phyloP scores from a whole-genome alignment of 2,113 vertebrate species.

The Eolophus roseicapilla region DNA sequence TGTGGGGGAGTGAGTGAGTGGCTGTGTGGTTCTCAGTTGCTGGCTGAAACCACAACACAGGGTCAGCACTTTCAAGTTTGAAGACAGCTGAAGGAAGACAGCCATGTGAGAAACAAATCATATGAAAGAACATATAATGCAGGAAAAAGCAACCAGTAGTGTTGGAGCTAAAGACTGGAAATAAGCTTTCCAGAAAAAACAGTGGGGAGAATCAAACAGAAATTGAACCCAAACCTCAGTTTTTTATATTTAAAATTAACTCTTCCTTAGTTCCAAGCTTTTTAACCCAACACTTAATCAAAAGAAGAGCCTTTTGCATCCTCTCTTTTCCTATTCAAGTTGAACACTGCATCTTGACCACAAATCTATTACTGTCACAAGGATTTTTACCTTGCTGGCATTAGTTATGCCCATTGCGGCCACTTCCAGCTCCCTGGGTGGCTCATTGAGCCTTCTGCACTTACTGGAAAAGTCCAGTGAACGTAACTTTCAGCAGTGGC shows the following conservation, averaged over 20 bases:
- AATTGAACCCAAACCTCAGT: neutral
- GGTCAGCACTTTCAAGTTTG: neutral
- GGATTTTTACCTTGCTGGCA: conserved; percentile 24
- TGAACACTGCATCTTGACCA: neutral
- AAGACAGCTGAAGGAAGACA: neutral
- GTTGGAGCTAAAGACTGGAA: neutral
- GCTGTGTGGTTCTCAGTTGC: neutral
- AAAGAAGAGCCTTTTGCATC: neutral
- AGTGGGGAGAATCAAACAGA: neutral
- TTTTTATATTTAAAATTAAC: neutral
- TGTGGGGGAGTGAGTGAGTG: neutral
- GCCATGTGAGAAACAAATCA: neutral
- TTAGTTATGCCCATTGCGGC: neutral
- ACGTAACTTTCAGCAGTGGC: neutral
- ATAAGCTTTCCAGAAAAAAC: conserved; percentile 5
- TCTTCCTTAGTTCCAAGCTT: neutral
- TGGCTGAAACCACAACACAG: neutral
- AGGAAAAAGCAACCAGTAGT: neutral
- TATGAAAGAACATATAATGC: neutral
- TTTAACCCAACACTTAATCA: neutral
- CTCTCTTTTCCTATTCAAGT: neutral
- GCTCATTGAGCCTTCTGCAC: neutral
- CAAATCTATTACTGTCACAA: neutral
- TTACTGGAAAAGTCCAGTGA: neutral
- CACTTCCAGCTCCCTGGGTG: neutral